Percentiles rank a stretch among this genome's conserved stretches.
Evolutionary conservation across 1,140 invertebrate genomes (phyloP).

Genomic region (Zaprionus tsacasi): DNA sequence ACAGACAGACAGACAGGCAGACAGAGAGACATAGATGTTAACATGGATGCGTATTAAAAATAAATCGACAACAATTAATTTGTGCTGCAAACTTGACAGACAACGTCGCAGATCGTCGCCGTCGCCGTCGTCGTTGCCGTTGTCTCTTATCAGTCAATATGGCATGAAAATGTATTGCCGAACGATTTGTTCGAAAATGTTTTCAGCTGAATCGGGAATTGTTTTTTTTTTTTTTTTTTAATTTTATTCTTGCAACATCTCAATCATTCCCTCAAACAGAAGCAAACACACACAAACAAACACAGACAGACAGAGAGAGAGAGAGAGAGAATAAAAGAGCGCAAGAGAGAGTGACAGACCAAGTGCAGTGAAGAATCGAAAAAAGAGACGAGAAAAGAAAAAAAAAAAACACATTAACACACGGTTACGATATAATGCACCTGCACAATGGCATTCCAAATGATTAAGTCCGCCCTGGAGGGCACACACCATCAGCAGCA

Average conservation of each 20-base stretch:
- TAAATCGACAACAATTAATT: conserved; percentile 46
- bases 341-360: not conserved
- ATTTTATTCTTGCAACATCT: not conserved
- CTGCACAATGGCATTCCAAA: conserved; percentile 68
- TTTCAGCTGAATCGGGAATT: not conserved
- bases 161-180: not conserved
- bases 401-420: not conserved
- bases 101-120: not conserved
- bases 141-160: conserved; percentile 25
- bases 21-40: not conserved
- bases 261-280: not conserved
- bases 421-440: conserved; percentile 9
- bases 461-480: conserved; percentile 68
- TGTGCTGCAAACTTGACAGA: conserved; percentile 14
- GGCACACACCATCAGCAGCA: conserved; percentile 27
- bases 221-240: too few species aligned
- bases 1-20: not conserved
- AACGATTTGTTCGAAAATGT: conserved; percentile 24
- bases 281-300: not conserved
- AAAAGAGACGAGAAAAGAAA: not conserved
- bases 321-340: not conserved
- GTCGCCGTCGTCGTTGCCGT: not conserved
- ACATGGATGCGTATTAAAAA: conserved; percentile 22
- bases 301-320: not conserved
- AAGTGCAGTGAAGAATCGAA: too few species aligned